These are phyloP conservation scores for Cuniculus paca DNA, from an alignment of 2,797 vertebrate species.

Conservation along the genomic window DNA sequence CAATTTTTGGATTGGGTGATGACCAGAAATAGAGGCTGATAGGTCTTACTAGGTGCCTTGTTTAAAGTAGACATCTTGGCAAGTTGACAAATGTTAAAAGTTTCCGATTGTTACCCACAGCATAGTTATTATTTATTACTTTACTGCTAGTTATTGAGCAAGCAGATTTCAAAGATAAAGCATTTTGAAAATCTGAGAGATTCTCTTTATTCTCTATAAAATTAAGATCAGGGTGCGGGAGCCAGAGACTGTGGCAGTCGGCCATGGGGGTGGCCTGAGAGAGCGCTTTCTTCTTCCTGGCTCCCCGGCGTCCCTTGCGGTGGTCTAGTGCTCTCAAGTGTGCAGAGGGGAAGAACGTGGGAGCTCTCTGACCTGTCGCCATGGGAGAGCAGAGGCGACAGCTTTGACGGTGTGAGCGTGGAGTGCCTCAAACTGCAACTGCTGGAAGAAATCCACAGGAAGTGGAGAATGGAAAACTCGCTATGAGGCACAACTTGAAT, in stretches of 20 bases:
- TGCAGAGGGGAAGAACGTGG: background rate
- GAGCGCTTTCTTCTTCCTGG: rapidly evolving
- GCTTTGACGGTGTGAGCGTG: background rate
- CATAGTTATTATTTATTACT: background rate
- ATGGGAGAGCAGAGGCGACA: conserved; percentile 61
- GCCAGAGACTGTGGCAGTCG: rapidly evolving
- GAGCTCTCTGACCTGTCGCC: background rate
- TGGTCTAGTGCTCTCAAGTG: background rate
- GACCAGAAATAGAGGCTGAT: background rate
- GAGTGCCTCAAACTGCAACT: conserved; percentile 75
- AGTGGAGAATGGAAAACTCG: conserved; percentile 95
- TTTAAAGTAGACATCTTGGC: background rate
- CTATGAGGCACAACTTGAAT: conserved; percentile 93
- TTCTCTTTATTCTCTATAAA: background rate
- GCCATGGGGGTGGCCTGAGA: rapidly evolving
- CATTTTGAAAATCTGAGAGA: background rate
- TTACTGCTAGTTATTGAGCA: background rate
- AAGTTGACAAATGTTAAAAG: background rate
- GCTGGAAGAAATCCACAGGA: conserved; percentile 81
- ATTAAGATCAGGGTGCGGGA: background rate
- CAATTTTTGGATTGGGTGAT: background rate
- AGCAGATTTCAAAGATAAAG: background rate
- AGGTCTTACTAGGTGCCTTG: no score
- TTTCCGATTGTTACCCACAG: background rate
- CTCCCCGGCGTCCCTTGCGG: background rate